A percentile compares a stretch with the other conserved stretches of the same genome.
Conservation (phyloP, 2,797 vertebrate genomes). For the Lepilemur septentrionalis region DNA sequence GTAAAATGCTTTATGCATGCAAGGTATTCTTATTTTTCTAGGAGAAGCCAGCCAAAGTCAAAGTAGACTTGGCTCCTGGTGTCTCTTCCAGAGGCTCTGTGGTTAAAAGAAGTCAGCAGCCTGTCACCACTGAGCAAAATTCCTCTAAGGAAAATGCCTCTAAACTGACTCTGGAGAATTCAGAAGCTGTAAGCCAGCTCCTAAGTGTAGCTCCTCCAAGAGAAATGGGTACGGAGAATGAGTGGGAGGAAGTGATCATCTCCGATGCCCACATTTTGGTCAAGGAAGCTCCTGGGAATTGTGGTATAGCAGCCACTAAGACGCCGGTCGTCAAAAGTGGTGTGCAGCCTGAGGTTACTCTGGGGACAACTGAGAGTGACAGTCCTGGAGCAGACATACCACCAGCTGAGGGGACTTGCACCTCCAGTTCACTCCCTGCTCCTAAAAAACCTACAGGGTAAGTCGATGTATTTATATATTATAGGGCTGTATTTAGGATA, state of each 20-base stretch:
- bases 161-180: slow-evolving; percentile 81
- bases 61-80: slow-evolving; percentile 82
- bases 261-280: slow-evolving; percentile 84
- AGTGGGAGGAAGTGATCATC: slow-evolving; percentile 87
- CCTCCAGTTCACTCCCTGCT: slow-evolving; percentile 61
- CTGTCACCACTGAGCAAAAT: slow-evolving; percentile 57
- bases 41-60: slow-evolving; percentile 87
- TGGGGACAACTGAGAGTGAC: slow-evolving; percentile 77
- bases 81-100: slow-evolving; percentile 76
- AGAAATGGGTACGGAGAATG: slow-evolving; percentile 78
- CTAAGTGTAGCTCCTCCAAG: slow-evolving; percentile 79
- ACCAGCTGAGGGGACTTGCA: slow-evolving; percentile 55
- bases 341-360: slow-evolving; percentile 58
- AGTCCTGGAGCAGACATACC: slow-evolving; percentile 62
- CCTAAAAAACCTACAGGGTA: slow-evolving; percentile 83
- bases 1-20: neutral
- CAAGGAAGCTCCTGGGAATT: slow-evolving; percentile 73
- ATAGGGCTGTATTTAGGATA: neutral
- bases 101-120: slow-evolving; percentile 81
- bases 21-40: slow-evolving; percentile 69
- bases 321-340: slow-evolving; percentile 66
- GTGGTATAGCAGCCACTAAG: slow-evolving; percentile 45
- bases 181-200: slow-evolving; percentile 87
- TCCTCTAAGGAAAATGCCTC: slow-evolving; percentile 71
- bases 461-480: slow-evolving; percentile 40